Evolutionary conservation across 1,140 invertebrate genomes (phyloP).

Genomic region (Drosophila seguyi): DNA sequence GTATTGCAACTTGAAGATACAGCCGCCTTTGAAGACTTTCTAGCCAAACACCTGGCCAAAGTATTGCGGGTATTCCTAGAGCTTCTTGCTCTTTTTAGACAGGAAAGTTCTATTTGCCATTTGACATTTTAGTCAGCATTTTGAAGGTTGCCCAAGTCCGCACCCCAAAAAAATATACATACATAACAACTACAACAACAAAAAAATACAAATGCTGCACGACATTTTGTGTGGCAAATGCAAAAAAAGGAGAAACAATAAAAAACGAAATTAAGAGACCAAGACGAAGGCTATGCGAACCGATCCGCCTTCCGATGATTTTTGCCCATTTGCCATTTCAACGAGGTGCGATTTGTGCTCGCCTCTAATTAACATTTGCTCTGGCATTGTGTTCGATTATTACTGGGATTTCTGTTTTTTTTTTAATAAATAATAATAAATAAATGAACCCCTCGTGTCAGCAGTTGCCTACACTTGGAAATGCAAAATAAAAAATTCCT

Average conservation of each 20-base stretch:
- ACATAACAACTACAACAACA: neutral
- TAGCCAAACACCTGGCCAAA: slow-evolving; percentile 1
- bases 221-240: slow-evolving; percentile 61
- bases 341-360: slow-evolving; percentile 60
- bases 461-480: slow-evolving; percentile 44
- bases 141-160: slow-evolving; percentile 75
- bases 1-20: slow-evolving; percentile 6
- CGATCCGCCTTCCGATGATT: slow-evolving; percentile 43
- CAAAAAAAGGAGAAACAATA: slow-evolving; percentile 36
- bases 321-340: slow-evolving; percentile 61
- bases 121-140: slow-evolving; percentile 60
- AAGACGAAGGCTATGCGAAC: slow-evolving; percentile 50
- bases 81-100: slow-evolving; percentile 17
- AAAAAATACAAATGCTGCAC: slow-evolving; percentile 54
- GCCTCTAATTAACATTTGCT: slow-evolving; percentile 62
- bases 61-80: slow-evolving; percentile 1
- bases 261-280: slow-evolving; percentile 45
- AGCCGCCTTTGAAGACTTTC: slow-evolving; percentile 48
- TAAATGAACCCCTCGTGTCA: slow-evolving; percentile 48
- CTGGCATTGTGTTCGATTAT: slow-evolving; percentile 60
- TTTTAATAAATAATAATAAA: neutral
- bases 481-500: slow-evolving; percentile 7
- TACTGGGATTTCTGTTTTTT: slow-evolving; percentile 13
- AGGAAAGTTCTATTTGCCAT: slow-evolving; percentile 72
- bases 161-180: slow-evolving; percentile 45